Evolutionary conservation across 2,888 invertebrate species (phyloP).

Genomic region (Xestoiulus laeticollis): DNA sequence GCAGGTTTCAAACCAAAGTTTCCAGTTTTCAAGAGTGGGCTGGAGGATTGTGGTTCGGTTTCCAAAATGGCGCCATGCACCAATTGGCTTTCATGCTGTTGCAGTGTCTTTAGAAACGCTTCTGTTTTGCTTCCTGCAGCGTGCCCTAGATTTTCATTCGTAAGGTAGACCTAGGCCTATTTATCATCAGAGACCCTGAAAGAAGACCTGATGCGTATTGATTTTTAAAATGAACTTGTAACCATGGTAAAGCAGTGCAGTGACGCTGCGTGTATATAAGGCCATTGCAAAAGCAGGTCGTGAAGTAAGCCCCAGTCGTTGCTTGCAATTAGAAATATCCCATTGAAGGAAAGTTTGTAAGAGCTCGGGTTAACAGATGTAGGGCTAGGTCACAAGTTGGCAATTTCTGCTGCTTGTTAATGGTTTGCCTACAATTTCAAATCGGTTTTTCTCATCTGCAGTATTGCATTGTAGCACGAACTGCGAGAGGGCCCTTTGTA

Average conservation of each 20-base stretch:
- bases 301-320: neutral
- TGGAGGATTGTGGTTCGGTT: neutral
- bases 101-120: neutral
- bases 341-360: neutral
- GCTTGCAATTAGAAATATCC: neutral
- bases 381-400: neutral
- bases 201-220: slow-evolving; percentile 29
- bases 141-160: neutral
- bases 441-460: neutral
- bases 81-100: neutral
- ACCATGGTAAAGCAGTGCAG: neutral
- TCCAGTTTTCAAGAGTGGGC: neutral
- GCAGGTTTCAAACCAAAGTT: neutral
- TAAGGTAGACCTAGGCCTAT: slow-evolving; percentile 30
- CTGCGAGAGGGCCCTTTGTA: too few relatives aligned
- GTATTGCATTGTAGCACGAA: neutral
- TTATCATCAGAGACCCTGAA: slow-evolving; percentile 8
- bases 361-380: neutral
- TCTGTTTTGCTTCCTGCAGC: neutral
- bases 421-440: neutral
- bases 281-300: slow-evolving; percentile 11
- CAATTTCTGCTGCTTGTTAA: neutral
- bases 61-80: neutral
- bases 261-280: neutral
- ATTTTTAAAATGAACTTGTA: slow-evolving; percentile 34